Evolutionary conservation across 2,888 invertebrate genomes (phyloP).

Genomic region (Cephus pulcher): DNA sequence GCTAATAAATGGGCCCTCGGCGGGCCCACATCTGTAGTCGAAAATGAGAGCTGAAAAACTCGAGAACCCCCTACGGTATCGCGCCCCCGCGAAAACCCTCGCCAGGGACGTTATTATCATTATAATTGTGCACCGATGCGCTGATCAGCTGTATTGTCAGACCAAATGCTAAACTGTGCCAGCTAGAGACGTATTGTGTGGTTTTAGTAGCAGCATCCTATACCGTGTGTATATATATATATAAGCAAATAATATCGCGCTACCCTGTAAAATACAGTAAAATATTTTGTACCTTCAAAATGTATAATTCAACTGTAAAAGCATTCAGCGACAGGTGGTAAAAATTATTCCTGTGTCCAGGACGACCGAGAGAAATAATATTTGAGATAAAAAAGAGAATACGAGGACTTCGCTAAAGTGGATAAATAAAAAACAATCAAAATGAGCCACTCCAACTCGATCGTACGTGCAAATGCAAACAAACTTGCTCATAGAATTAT

Average conservation of each 20-base stretch:
- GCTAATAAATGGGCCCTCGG: slow-evolving; percentile 59
- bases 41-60: slow-evolving; percentile 49
- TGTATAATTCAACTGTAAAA: background rate
- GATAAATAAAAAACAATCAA: slow-evolving; percentile 42
- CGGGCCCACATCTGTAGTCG: slow-evolving; percentile 57
- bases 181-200: background rate
- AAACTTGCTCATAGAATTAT: slow-evolving; percentile 53
- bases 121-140: slow-evolving; percentile 63
- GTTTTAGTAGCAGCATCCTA: background rate
- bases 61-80: slow-evolving; percentile 44
- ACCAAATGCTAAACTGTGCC: slow-evolving; percentile 57
- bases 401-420: background rate
- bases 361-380: background rate
- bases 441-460: slow-evolving; percentile 34
- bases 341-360: background rate
- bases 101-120: slow-evolving; percentile 55
- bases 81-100: slow-evolving; percentile 41
- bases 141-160: slow-evolving; percentile 63
- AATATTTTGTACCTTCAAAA: background rate
- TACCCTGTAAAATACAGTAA: background rate
- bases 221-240: background rate
- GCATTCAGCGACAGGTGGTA: background rate
- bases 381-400: background rate
- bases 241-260: background rate
- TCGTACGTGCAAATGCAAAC: slow-evolving; percentile 49